These are phyloP conservation scores for Gallinago paraguaiae DNA, from an alignment of 2,113 vertebrate species.

Conservation along the genomic window DNA sequence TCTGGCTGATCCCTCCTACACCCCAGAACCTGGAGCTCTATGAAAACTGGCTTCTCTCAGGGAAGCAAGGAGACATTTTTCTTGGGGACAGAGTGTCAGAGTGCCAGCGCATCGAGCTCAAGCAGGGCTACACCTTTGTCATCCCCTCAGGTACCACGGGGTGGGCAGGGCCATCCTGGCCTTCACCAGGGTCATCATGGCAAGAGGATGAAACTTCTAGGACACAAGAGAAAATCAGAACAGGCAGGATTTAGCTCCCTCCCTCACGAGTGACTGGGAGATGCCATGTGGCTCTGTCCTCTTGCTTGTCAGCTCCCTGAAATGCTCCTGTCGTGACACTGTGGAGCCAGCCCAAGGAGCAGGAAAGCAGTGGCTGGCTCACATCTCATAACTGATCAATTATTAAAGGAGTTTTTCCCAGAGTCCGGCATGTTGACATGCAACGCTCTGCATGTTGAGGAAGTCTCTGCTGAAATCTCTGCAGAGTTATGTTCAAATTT, in stretches of 20 bases:
- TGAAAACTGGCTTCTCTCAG: constrained; percentile 98
- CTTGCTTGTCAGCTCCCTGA: neutral
- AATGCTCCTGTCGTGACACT: neutral
- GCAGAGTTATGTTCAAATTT: neutral
- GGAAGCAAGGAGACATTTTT: constrained; percentile 98
- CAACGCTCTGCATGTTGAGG: neutral
- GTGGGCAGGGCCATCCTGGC: neutral
- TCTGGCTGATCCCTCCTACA: constrained; percentile 97
- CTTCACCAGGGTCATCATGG: neutral
- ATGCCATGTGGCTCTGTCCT: neutral
- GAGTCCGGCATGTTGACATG: neutral
- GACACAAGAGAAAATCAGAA: neutral
- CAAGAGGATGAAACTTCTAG: neutral
- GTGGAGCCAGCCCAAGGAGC: neutral
- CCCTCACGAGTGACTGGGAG: neutral
- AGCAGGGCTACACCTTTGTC: constrained; percentile 96
- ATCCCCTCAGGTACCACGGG: constrained; percentile 90
- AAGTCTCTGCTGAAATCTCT: neutral
- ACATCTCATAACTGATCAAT: neutral
- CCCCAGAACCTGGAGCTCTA: constrained; percentile 96
- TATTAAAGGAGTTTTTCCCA: neutral
- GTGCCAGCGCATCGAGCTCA: constrained; percentile 94
- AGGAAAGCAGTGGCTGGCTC: neutral
- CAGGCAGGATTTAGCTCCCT: neutral
- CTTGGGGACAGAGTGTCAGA: constrained; percentile 92